Conservation (phyloP, 2,888 invertebrate genomes). For the Chrysomela aeneicollis region DNA sequence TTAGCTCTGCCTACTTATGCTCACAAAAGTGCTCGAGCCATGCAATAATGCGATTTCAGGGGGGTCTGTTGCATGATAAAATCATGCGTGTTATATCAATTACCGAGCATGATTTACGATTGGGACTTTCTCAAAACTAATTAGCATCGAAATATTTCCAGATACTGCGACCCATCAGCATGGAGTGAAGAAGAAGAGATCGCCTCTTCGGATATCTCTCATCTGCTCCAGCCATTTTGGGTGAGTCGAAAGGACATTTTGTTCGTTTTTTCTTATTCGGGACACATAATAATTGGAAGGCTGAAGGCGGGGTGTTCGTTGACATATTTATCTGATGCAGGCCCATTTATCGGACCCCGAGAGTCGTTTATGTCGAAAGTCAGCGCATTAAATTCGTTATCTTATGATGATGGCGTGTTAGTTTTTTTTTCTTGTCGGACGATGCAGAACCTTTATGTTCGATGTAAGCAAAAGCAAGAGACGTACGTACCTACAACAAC, state of each 20-base stretch:
- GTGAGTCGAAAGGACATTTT: slow-evolving; percentile 53
- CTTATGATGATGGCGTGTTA: slow-evolving; percentile 45
- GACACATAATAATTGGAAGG: slow-evolving; percentile 54
- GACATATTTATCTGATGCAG: slow-evolving; percentile 61
- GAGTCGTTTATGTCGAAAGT: slow-evolving; percentile 54
- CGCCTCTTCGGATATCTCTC: slow-evolving; percentile 51
- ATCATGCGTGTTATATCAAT: slow-evolving; percentile 10
- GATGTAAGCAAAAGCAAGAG: background rate
- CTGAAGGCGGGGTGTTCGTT: slow-evolving; percentile 57
- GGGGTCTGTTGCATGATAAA: slow-evolving; percentile 9
- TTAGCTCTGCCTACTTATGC: no score
- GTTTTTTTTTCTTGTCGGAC: background rate
- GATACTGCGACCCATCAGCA: slow-evolving; percentile 46
- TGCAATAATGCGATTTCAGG: slow-evolving; percentile 5
- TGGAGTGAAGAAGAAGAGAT: slow-evolving; percentile 57
- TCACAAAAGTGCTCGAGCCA: background rate
- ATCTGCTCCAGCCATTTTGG: slow-evolving; percentile 59
- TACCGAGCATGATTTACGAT: slow-evolving; percentile 35
- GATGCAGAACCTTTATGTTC: background rate
- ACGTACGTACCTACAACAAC: no score
- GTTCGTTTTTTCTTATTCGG: slow-evolving; percentile 24
- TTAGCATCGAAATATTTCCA: slow-evolving; percentile 46
- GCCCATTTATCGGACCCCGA: slow-evolving; percentile 57
- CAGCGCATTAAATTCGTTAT: slow-evolving; percentile 54
- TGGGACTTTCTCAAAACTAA: slow-evolving; percentile 33